Evolutionary conservation across 2,797 vertebrate genomes (phyloP).

Genomic region (Scolopax rusticola): DNA sequence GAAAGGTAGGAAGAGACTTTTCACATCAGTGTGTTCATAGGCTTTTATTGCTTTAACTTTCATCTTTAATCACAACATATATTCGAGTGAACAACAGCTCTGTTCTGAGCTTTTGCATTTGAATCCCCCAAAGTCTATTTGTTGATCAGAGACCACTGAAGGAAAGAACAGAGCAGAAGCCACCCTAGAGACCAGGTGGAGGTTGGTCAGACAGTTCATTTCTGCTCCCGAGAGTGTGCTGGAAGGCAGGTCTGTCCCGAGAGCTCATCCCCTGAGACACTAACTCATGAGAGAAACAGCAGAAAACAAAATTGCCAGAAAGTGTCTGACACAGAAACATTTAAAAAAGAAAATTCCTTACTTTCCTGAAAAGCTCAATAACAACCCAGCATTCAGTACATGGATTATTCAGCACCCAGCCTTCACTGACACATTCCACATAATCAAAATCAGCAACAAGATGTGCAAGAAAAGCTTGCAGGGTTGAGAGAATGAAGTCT

Average conservation of each 20-base stretch:
- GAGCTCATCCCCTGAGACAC: neutral
- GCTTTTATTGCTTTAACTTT: neutral
- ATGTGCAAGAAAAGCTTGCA: neutral
- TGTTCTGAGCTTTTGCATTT: neutral
- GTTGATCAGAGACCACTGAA: neutral
- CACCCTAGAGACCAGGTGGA: neutral
- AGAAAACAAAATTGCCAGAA: neutral
- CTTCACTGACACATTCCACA: neutral
- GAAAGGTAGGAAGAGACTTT: neutral
- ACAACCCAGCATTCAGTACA: neutral
- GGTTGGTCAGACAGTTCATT: neutral
- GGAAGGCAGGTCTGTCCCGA: neutral
- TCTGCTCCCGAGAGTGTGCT: neutral
- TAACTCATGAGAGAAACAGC: accelerated
- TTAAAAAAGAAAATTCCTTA: neutral
- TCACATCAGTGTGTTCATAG: neutral
- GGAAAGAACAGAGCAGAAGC: neutral
- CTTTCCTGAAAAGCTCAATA: neutral
- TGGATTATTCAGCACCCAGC: neutral
- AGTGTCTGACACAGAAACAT: neutral
- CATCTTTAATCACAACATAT: neutral
- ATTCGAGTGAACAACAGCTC: neutral
- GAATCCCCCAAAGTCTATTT: neutral
- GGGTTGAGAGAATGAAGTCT: neutral
- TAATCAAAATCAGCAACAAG: neutral